These are phyloP conservation scores for Falco concolor DNA, from an alignment of 2,797 vertebrate genomes.

Conservation along the genomic window DNA sequence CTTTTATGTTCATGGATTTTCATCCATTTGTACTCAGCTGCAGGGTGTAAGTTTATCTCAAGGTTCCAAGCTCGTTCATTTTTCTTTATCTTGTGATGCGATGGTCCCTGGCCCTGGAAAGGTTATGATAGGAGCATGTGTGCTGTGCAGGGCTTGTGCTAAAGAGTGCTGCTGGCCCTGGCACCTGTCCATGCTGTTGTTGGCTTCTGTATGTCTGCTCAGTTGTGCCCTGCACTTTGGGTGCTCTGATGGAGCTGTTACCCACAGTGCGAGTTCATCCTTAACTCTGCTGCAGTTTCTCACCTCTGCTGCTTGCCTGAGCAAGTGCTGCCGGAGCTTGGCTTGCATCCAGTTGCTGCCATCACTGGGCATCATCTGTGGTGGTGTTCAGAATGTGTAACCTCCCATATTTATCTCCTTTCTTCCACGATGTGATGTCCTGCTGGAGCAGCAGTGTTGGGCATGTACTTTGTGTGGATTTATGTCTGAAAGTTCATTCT, in stretches of 20 bases:
- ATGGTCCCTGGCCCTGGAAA: not conserved
- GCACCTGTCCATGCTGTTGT: not conserved
- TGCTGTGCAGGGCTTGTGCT: not conserved
- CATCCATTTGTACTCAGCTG: not conserved
- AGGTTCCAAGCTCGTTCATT: not conserved
- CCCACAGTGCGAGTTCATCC: not conserved
- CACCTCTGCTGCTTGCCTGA: not conserved
- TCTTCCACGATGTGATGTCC: not conserved
- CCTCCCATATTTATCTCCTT: not conserved
- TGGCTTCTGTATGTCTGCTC: not conserved
- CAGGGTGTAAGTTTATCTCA: not conserved
- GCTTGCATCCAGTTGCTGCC: not conserved
- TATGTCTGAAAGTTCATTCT: not conserved
- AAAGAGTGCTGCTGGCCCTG: not conserved
- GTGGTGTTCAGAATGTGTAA: not conserved
- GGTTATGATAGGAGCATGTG: not conserved
- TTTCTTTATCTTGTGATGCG: not conserved
- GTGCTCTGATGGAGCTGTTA: not conserved
- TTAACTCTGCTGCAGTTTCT: not conserved
- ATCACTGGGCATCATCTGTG: not conserved
- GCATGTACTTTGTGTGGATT: not conserved
- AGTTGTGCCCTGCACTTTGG: not conserved
- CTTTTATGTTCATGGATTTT: not conserved
- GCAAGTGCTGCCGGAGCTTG: not conserved
- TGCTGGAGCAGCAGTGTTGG: not conserved